A percentile compares a stretch with the other conserved stretches of the same genome.
Conservation (phyloP, 2,113 vertebrate genomes). For the Oenanthe melanoleuca region DNA sequence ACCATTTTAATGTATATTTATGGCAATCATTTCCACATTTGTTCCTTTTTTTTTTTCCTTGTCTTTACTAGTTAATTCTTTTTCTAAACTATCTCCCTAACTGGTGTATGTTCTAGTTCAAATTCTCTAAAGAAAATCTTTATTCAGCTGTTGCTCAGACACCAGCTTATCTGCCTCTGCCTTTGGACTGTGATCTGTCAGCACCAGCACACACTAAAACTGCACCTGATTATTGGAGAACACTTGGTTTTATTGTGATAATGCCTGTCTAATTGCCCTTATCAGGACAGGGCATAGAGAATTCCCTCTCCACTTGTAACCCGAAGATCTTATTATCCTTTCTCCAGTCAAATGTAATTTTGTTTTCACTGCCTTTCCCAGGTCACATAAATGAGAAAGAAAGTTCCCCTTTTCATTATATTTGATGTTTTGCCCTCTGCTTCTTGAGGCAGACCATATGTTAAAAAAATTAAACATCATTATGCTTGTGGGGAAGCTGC, state of each 20-base stretch:
- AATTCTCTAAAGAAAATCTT: not conserved
- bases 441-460: not conserved
- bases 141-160: not conserved
- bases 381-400: conserved; percentile 41
- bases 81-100: not conserved
- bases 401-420: conserved; percentile 11
- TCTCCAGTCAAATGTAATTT: conserved; percentile 56
- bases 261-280: conserved; percentile 63
- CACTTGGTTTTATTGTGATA: conserved; percentile 53
- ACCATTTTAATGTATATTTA: not conserved
- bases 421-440: not conserved
- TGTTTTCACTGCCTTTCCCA: conserved; percentile 40
- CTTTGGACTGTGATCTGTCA: not conserved
- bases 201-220: not conserved
- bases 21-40: not conserved
- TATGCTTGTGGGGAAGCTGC: not conserved
- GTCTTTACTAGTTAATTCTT: not conserved
- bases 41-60: not conserved
- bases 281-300: conserved; percentile 59
- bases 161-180: not conserved
- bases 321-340: conserved; percentile 59
- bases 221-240: conserved; percentile 36
- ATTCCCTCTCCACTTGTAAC: conserved; percentile 41
- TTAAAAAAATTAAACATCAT: not conserved
- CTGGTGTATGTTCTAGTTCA: not conserved